Conservation (phyloP, 2,113 vertebrate genomes). For the Zosterops japonicus region DNA sequence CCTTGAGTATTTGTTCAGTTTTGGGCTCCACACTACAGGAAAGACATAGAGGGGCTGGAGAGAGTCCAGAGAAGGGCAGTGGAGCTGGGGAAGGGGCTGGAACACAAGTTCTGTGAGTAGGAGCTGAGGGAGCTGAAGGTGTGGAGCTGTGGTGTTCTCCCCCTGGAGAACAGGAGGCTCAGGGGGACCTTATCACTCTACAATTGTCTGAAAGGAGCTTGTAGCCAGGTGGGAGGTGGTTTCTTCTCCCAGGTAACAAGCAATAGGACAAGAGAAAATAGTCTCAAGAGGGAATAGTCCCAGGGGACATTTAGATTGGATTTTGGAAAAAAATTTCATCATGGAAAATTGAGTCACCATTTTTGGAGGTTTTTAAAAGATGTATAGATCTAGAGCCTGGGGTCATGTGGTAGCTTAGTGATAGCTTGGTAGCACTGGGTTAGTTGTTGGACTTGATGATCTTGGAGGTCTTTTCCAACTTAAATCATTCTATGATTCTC, state of each 20-base stretch:
- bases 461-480: neutral
- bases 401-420: neutral
- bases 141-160: neutral
- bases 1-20: neutral
- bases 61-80: neutral
- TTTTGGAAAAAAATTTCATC: neutral
- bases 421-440: neutral
- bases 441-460: neutral
- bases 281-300: neutral
- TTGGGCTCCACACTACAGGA: neutral
- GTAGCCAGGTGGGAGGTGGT: neutral
- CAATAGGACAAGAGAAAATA: neutral
- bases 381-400: neutral
- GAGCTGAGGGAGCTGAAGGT: neutral
- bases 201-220: neutral
- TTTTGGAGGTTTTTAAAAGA: neutral
- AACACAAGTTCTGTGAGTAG: neutral
- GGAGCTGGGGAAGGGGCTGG: neutral
- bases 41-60: neutral
- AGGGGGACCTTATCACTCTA: rapidly evolving
- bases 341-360: neutral
- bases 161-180: neutral
- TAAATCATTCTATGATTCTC: neutral
- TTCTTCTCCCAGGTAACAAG: neutral
- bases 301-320: neutral